A percentile compares a stretch with the other conserved stretches of the same genome.
Evolutionary conservation across 2,797 vertebrate genomes (phyloP).

Genomic region (Chelonia mydas): DNA sequence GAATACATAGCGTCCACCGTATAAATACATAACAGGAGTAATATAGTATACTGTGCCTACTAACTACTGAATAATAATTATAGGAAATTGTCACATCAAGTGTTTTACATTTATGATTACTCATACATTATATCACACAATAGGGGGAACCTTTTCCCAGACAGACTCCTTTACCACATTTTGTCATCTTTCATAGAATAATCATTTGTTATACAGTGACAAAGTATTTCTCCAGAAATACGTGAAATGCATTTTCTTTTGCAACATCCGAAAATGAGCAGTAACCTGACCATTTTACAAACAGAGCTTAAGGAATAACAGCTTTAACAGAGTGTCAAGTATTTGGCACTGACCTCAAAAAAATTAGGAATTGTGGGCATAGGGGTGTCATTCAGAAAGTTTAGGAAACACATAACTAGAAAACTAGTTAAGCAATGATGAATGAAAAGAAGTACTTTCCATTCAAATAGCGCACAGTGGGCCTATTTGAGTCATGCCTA

Average conservation of each 20-base stretch:
- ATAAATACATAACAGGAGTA: slow-evolving; percentile 73
- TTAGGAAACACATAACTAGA: slow-evolving; percentile 30
- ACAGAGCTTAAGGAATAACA: slow-evolving; percentile 4
- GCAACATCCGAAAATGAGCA: slow-evolving; percentile 43
- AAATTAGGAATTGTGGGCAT: neutral
- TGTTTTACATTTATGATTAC: slow-evolving; percentile 72
- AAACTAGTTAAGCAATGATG: slow-evolving; percentile 46
- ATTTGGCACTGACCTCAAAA: slow-evolving; percentile 41
- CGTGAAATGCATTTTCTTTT: slow-evolving; percentile 45
- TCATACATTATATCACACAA: slow-evolving; percentile 66
- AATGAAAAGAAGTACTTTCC: slow-evolving; percentile 45
- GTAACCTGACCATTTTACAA: slow-evolving; percentile 29
- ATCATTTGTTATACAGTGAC: slow-evolving; percentile 30
- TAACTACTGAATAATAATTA: slow-evolving; percentile 71
- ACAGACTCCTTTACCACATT: slow-evolving; percentile 53
- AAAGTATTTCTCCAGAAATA: slow-evolving; percentile 36
- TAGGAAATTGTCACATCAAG: slow-evolving; percentile 64
- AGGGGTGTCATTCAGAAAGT: slow-evolving; percentile 24
- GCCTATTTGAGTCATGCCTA: slow-evolving; percentile 46
- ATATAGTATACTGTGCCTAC: slow-evolving; percentile 66
- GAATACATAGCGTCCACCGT: slow-evolving; percentile 65
- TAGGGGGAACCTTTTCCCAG: slow-evolving; percentile 37
- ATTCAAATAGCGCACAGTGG: slow-evolving; percentile 34
- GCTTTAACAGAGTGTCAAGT: slow-evolving; percentile 28
- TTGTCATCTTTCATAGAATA: slow-evolving; percentile 57